Percentiles rank a stretch among this genome's conserved stretches.
Evolutionary conservation across 1,140 invertebrate genomes (phyloP).

Genomic region (Bombyx mandarina): DNA sequence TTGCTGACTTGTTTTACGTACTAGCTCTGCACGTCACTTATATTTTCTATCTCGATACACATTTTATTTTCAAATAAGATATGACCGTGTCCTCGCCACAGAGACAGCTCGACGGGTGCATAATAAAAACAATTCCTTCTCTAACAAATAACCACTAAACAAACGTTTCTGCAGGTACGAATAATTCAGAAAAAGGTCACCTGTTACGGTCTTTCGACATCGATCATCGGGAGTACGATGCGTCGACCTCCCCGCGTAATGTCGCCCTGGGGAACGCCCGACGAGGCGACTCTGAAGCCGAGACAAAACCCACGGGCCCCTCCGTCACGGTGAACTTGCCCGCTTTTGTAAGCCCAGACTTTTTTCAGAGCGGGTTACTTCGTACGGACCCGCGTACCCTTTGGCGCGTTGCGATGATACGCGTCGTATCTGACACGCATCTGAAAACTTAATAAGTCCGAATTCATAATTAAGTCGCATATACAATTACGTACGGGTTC

Average conservation of each 20-base stretch:
- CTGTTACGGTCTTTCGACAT: conserved; percentile 63
- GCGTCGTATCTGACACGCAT: conserved; percentile 25
- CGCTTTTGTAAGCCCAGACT: conserved; percentile 39
- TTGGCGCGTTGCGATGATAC: conserved; percentile 12
- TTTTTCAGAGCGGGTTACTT: conserved; percentile 37
- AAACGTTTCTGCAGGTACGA: conserved; percentile 62
- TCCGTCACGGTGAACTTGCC: conserved; percentile 44
- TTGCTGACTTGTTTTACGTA: too few species aligned
- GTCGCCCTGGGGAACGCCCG: conserved; percentile 50
- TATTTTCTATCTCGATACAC: too few species aligned
- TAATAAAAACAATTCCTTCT: conserved; percentile 48
- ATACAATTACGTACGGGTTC: conserved; percentile 17
- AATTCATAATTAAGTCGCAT: conserved; percentile 45
- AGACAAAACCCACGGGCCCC: conserved; percentile 47
- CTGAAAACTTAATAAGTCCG: conserved; percentile 50
- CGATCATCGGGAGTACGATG: conserved; percentile 64
- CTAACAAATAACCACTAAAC: conserved; percentile 64
- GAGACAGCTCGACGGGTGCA: conserved; percentile 28
- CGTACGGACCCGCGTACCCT: conserved; percentile 22
- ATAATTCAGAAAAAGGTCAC: conserved; percentile 67
- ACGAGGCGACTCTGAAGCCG: conserved; percentile 34
- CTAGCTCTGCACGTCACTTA: too few species aligned
- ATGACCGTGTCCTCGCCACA: too few species aligned
- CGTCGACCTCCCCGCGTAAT: conserved; percentile 57
- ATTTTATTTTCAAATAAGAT: not conserved